Evolutionary conservation across 2,113 vertebrate species (phyloP), one percentile per base, ranked within the genome.

Genomic region (Xiphias gladius): DNA sequence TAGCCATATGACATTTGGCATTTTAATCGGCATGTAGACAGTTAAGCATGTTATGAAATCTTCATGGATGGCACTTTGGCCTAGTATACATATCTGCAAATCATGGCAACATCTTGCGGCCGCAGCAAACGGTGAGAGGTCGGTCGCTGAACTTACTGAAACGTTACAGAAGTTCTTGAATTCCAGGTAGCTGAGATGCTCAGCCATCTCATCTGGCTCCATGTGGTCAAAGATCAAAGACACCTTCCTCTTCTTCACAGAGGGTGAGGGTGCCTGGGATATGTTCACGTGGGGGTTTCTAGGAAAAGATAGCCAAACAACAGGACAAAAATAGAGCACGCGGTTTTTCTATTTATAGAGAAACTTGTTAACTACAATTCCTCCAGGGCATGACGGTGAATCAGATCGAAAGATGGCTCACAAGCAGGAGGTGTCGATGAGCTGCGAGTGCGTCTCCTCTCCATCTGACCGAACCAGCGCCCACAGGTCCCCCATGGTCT

Each of bases 141-240:
- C 17, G 13, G 30, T 54, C 1, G 5, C 48, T 39, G 9, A 46
- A 90, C 96, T 95, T 83, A 97, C 97, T 52, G 95, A 96, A 76
- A 98, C 94, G 1, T 95, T 95, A 80, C 96, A 96, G 93, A 98
- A 97, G 90, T 97, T 96, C 77, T 96, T 96, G 83, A 97, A 97
- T 89, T 98, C 97, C 86, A 98, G 89, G 90, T 96, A 97, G 85
- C 96, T 97, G 73, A 98, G 96, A 75, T 97, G 97, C 59, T 96
- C 92, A 0, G 97, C 97, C 91, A 98, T 95, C 82, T 98, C 96
- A 0, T 92, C 93, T 0, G 96, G 92, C 79, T 98, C 97, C 94
- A 98, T 96, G 93, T 97, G 97, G 83, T 98, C 97, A 0, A 98
- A 98, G 55, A 98, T 95, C 86, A 98, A 79, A 0, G 97, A 98